These are phyloP conservation scores for Pristionchus exspectatus DNA, from an alignment of 2,888 invertebrate genomes.

Conservation along the genomic window DNA sequence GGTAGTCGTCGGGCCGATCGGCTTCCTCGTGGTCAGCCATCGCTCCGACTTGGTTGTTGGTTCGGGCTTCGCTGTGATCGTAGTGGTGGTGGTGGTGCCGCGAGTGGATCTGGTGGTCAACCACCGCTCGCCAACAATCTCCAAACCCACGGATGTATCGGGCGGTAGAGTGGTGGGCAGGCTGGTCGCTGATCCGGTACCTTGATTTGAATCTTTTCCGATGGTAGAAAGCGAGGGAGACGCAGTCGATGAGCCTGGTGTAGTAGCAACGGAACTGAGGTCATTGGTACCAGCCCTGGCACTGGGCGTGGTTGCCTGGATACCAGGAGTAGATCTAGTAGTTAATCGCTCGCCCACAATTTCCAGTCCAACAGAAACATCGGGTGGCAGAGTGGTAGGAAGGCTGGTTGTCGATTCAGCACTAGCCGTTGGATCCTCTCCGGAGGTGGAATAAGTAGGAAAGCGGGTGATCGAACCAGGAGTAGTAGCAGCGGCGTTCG, in stretches of 20 bases:
- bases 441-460: background rate
- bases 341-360: constrained; percentile 12
- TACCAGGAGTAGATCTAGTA: background rate
- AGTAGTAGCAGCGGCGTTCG: background rate
- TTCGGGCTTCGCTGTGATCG: background rate
- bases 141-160: background rate
- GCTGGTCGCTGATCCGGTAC: background rate
- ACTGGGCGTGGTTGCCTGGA: background rate
- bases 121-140: constrained; percentile 11
- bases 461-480: background rate
- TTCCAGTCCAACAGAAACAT: background rate
- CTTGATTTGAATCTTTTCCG: background rate
- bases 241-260: no score
- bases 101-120: background rate
- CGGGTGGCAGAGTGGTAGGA: background rate
- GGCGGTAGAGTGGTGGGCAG: background rate
- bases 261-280: no score
- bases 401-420: background rate
- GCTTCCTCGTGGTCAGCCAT: constrained; percentile 15
- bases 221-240: no score
- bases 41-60: background rate
- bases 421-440: background rate
- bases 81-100: background rate
- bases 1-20: background rate
- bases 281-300: no score